These are phyloP conservation scores for Maconellicoccus hirsutus DNA, from an alignment of 1,140 invertebrate genomes.

Conservation along the genomic window DNA sequence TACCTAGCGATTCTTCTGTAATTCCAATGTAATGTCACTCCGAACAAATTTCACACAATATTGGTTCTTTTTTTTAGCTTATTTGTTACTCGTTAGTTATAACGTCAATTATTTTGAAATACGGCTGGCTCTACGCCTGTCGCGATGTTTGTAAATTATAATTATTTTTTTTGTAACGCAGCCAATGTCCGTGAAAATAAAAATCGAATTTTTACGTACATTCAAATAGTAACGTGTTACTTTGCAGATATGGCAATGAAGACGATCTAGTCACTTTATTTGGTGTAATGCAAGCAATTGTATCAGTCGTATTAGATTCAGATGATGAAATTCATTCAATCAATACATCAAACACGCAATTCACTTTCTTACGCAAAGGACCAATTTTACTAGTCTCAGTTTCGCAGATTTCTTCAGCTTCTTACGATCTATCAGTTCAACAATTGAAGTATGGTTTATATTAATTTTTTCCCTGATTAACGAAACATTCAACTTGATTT, in stretches of 20 bases:
- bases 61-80: background rate
- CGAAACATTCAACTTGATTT: background rate
- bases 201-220: background rate
- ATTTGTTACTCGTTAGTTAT: background rate
- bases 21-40: background rate
- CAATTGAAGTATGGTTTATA: conserved; percentile 2
- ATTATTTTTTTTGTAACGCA: background rate
- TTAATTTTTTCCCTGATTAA: background rate
- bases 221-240: background rate
- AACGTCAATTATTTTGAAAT: background rate
- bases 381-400: conserved; percentile 84
- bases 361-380: conserved; percentile 78
- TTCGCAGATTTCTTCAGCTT: conserved; percentile 43
- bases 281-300: conserved; percentile 89
- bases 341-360: conserved; percentile 68
- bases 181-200: background rate
- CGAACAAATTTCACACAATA: background rate
- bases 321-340: conserved; percentile 74
- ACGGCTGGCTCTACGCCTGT: background rate
- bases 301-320: conserved; percentile 77
- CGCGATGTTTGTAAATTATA: background rate
- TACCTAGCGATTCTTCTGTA: background rate
- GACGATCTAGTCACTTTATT: conserved; percentile 87
- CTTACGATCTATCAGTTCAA: conserved; percentile 33
- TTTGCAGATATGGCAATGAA: conserved; percentile 73